phyloP scores from a whole-genome alignment of 1,140 invertebrate species.

The Pemphigus obesinymphae region DNA sequence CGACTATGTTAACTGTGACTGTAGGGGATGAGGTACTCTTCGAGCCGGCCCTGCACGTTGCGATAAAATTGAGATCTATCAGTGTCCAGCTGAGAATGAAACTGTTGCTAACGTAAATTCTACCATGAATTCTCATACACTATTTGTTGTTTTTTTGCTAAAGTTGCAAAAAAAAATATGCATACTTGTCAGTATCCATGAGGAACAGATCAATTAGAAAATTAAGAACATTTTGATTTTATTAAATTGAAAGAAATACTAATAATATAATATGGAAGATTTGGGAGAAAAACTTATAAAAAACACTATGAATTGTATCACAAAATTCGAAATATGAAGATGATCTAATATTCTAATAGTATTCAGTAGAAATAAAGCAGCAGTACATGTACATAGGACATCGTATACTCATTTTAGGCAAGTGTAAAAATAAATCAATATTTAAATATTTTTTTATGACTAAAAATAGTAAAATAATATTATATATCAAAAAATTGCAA shows the following conservation, averaged over 20 bases:
- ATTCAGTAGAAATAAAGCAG: no score
- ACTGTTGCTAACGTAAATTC: constrained; percentile 88
- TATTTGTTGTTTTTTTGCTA: constrained; percentile 98
- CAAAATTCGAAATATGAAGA: no score
- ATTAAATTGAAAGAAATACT: constrained; percentile 97
- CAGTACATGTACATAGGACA: no score
- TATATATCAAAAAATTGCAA: no score
- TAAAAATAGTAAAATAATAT: no score
- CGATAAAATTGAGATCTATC: constrained; percentile 88
- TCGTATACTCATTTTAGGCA: no score
- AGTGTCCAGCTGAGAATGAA: constrained; percentile 96
- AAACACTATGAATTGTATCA: constrained; percentile 95
- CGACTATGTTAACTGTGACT: no score
- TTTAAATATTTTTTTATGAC: no score
- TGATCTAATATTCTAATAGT: no score
- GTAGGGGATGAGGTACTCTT: no score
- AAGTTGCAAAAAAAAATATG: constrained; percentile 93
- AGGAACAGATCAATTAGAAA: constrained; percentile 99
- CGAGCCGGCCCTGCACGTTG: no score
- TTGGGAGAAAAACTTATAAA: constrained; percentile 93
- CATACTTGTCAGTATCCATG: constrained; percentile 96
- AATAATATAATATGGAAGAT: constrained; percentile 97
- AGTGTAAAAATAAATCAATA: no score
- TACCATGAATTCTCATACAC: constrained; percentile 89
- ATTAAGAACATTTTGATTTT: constrained; percentile 98